These are phyloP conservation scores for Acanthurus lineatus DNA, from an alignment of 2,797 vertebrate species.

Conservation along the genomic window DNA sequence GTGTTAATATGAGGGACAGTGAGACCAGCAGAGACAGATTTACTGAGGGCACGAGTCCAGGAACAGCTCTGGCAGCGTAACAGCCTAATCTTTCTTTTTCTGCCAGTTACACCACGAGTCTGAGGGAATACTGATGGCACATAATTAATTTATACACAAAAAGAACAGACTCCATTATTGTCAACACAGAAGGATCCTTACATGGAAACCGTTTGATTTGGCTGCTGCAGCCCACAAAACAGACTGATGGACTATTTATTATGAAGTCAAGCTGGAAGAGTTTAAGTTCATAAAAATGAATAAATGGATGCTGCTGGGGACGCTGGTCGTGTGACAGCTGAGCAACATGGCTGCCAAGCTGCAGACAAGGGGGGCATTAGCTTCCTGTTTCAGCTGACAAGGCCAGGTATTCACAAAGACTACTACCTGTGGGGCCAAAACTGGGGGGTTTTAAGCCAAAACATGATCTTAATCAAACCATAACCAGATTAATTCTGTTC, in stretches of 20 bases:
- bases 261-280: conserved; percentile 22
- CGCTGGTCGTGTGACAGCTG: too few species aligned
- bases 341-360: too few species aligned
- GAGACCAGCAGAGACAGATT: conserved; percentile 39
- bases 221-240: background rate
- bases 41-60: conserved; percentile 50
- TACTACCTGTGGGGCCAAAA: too few species aligned
- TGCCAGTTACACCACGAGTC: conserved; percentile 50
- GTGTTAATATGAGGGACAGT: conserved; percentile 27
- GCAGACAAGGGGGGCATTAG: too few species aligned
- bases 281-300: background rate
- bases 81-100: conserved; percentile 35
- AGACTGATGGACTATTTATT: conserved; percentile 10
- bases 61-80: conserved; percentile 47
- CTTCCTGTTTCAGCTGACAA: too few species aligned
- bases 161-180: conserved; percentile 40
- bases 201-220: conserved; percentile 48
- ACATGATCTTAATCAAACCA: too few species aligned
- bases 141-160: conserved; percentile 64
- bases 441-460: too few species aligned
- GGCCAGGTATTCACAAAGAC: too few species aligned
- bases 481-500: too few species aligned
- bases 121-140: conserved; percentile 47
- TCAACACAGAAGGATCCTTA: conserved; percentile 41
- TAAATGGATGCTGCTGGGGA: background rate